Conservation (phyloP, 2,113 vertebrate species). For the Illadopsis cleaveri region DNA sequence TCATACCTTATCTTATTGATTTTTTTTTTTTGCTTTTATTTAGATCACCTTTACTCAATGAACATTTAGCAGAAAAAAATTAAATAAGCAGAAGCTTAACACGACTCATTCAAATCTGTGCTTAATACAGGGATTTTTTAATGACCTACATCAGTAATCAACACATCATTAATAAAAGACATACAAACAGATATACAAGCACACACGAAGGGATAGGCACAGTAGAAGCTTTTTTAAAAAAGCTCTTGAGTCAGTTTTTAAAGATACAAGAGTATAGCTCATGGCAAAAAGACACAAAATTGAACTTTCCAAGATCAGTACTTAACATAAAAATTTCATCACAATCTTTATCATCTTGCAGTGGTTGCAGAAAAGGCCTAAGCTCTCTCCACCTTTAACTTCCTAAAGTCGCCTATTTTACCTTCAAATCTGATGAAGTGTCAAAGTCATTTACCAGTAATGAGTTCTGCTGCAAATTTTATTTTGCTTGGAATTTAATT, state of each 20-base stretch:
- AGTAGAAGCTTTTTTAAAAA: neutral
- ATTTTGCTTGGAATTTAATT: conserved; percentile 96
- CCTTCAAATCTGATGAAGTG: conserved; percentile 93
- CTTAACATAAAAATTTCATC: conserved; percentile 88
- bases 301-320: conserved; percentile 81
- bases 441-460: conserved; percentile 93
- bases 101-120: neutral
- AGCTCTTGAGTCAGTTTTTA: conserved; percentile 34
- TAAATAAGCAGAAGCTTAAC: neutral
- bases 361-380: conserved; percentile 82
- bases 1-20: neutral
- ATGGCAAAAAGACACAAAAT: conserved; percentile 66
- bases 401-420: conserved; percentile 88
- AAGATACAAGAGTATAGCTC: conserved; percentile 50
- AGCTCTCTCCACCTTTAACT: conserved; percentile 84
- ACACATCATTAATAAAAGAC: neutral
- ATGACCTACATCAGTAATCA: neutral
- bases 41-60: neutral
- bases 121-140: neutral
- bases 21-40: neutral
- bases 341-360: conserved; percentile 86
- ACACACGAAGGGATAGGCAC: neutral
- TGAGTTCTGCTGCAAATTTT: conserved; percentile 90
- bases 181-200: neutral
- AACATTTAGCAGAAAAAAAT: neutral